These are phyloP conservation scores for Ichneumoninae sp. DNA, from an alignment of 2,888 invertebrate species.

Conservation along the genomic window DNA sequence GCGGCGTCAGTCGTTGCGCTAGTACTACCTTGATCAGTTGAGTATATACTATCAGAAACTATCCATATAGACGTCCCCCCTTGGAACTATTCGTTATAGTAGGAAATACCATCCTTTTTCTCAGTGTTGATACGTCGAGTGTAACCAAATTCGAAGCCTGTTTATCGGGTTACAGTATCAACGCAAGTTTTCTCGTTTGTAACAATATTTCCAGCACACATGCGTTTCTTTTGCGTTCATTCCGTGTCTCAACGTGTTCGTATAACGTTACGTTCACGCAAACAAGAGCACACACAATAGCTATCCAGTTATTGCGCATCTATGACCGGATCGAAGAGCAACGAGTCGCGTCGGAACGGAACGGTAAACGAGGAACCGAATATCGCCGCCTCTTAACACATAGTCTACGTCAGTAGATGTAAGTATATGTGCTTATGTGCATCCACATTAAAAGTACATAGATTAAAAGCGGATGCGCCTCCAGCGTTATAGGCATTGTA, in stretches of 20 bases:
- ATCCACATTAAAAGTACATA: neutral
- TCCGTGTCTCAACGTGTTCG: neutral
- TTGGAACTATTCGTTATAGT: too few species aligned
- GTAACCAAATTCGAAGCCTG: neutral
- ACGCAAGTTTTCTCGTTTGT: neutral
- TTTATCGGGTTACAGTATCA: neutral
- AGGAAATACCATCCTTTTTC: too few species aligned
- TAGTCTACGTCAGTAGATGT: neutral
- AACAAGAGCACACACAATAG: neutral
- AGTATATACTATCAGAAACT: too few species aligned
- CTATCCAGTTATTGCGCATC: neutral
- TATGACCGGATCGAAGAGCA: constrained; percentile 15
- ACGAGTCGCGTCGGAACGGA: neutral
- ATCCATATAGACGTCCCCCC: too few species aligned
- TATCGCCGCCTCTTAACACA: neutral
- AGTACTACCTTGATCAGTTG: too few species aligned
- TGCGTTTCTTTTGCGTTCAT: neutral
- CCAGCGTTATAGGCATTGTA: constrained; percentile 15
- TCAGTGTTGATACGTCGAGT: neutral
- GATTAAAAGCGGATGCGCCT: constrained; percentile 5
- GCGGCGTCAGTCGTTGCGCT: too few species aligned
- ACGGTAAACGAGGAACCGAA: constrained; percentile 8
- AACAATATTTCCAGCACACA: neutral
- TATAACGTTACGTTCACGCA: neutral
- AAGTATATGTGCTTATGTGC: neutral